Evolutionary conservation across 2,797 vertebrate species (phyloP).

Genomic region (Phylloscopus collybita): DNA sequence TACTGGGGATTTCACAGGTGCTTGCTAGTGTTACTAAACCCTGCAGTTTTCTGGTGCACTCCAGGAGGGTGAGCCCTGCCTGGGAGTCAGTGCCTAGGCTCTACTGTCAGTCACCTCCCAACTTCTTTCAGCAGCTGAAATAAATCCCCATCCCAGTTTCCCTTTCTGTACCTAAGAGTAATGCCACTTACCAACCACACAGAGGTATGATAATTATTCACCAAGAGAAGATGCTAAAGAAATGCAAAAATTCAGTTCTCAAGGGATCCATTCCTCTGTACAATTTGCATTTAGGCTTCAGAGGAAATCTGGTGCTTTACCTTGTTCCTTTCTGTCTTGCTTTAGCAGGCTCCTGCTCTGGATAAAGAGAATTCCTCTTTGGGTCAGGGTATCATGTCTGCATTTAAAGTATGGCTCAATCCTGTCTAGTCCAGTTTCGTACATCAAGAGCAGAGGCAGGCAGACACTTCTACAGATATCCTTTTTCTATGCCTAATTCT

Average conservation of each 20-base stretch:
- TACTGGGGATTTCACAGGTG: background rate
- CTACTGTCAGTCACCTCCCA: background rate
- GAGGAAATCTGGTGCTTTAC: background rate
- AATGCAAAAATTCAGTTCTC: background rate
- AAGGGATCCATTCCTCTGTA: background rate
- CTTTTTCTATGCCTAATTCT: conserved; percentile 38
- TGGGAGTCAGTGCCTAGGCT: background rate
- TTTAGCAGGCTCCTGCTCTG: background rate
- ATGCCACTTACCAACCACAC: background rate
- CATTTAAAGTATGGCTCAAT: background rate
- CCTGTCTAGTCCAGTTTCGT: background rate
- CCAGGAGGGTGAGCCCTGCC: background rate
- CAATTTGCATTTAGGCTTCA: background rate
- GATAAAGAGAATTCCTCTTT: background rate
- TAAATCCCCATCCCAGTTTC: background rate
- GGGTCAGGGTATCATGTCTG: background rate
- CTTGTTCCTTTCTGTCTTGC: background rate
- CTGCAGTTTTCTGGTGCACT: background rate
- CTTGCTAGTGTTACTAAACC: background rate
- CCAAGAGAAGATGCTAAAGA: background rate
- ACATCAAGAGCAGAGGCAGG: background rate
- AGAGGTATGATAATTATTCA: background rate
- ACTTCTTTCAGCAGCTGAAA: background rate
- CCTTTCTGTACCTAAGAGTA: background rate
- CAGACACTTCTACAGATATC: conserved; percentile 5